Evolutionary conservation across 2,888 invertebrate species (phyloP), one percentile per base, ranked within the genome.

Genomic region (Oscheius onirici): DNA sequence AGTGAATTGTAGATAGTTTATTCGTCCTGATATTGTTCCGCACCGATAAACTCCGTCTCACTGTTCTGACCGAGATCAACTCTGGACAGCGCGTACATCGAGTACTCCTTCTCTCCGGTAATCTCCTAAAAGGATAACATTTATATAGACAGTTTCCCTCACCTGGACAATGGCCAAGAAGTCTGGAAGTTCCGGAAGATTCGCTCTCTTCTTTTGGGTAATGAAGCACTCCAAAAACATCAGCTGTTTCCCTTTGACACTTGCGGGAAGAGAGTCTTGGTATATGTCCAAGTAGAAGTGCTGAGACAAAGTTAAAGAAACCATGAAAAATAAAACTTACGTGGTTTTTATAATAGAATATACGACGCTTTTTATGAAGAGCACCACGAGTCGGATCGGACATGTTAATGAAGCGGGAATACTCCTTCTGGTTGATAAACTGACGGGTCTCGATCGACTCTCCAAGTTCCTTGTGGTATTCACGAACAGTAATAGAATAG

Each of bases 191-290:
- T 72, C 61, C 15, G 84, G 80, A 15, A 78, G 69, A 13, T 75
- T 60, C 26, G 75, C 74, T 41, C 80, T 81, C 49, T 65, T 71
- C 10, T 80, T 80, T n/a, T 74, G 78, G 15, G 84, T 85, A 17
- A 86, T 86, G 69, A 85, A 87, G 26, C 85, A 85, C 78, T 86
- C 86, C 74, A 86, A 76, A 61, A 87, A 84, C 77, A 87, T 84
- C 58, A 86, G 65, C 24, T 77, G 80, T n/a, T 78, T 71, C n/a
- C 81, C 81, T 20, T 78, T 69, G 43, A 74, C 73, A 20, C 76
- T 72, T 46, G 85, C 83, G n/a, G 86, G 86, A 26, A 84, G 78
- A 3, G 86, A 86, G 24, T 83, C 79, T 58, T 77, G 77, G 81
- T 83, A 86, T 69, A 84, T 82, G 78, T 86, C 86, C 75, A 86